A percentile compares a stretch with the other conserved stretches of the same genome.
These are phyloP conservation scores for Chironex yamaguchii DNA, from an alignment of 30 jellyfish, hydroid and myxozoan species.

Conservation along the genomic window DNA sequence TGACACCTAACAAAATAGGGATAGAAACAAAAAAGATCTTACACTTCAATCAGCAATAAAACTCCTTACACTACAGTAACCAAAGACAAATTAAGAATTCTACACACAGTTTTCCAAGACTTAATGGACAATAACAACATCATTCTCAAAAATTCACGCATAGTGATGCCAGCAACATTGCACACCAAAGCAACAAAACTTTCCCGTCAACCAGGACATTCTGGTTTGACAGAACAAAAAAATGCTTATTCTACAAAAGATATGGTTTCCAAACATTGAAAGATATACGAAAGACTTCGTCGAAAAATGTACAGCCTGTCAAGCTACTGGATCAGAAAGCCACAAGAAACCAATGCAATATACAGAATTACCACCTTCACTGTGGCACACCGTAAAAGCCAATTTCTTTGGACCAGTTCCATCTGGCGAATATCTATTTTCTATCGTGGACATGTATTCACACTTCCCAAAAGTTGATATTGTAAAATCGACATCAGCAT, in stretches of 20 bases:
- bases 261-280: constrained; percentile 8
- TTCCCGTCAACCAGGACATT: background rate
- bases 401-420: constrained; percentile 58
- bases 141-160: background rate
- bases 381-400: constrained; percentile 58
- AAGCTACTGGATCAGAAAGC: constrained; percentile 13
- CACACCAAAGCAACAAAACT: background rate
- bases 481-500: background rate
- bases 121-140: constrained; percentile 1
- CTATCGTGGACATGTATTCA: constrained; percentile 28
- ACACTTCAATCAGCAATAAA: too few species aligned
- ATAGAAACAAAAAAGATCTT: constrained; percentile 34
- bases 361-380: constrained; percentile 52
- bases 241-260: background rate
- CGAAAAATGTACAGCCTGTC: background rate
- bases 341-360: background rate
- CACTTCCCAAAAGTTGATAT: constrained; percentile 23
- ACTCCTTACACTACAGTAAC: background rate
- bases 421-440: constrained; percentile 32
- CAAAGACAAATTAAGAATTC: background rate
- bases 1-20: constrained; percentile 27
- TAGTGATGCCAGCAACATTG: background rate
- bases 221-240: background rate
- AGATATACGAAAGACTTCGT: background rate
- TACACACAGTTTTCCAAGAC: background rate